Percentiles rank a stretch among this genome's conserved stretches.
These are phyloP conservation scores for Leptestheria dahalacensis DNA, from an alignment of 1,140 invertebrate genomes.

Conservation along the genomic window DNA sequence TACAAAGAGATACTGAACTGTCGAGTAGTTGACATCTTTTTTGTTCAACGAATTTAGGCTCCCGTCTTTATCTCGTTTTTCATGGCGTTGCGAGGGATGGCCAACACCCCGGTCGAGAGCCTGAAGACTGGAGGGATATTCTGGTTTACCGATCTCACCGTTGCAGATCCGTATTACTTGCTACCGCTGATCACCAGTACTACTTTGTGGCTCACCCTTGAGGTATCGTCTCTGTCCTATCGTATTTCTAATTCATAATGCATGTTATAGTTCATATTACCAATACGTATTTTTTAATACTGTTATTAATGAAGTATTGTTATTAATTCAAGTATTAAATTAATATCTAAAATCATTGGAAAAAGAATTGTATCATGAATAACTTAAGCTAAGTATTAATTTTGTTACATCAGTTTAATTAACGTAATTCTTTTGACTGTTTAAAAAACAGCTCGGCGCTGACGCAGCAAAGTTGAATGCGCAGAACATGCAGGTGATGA, in stretches of 20 bases:
- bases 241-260: not conserved
- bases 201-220: conserved; percentile 64
- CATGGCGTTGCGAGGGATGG: conserved; percentile 64
- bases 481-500: conserved; percentile 48
- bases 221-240: conserved; percentile 34
- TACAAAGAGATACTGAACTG: no score
- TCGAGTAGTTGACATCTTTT: no score
- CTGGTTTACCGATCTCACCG: conserved; percentile 86
- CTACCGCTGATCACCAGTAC: conserved; percentile 68
- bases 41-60: conserved; percentile 39
- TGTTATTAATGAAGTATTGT: no score
- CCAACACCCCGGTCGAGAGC: conserved; percentile 70
- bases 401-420: no score
- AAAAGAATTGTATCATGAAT: no score
- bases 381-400: no score
- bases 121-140: conserved; percentile 71
- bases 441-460: conserved; percentile 57
- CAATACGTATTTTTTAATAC: no score
- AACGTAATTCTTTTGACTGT: no score
- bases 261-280: no score
- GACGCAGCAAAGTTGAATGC: conserved; percentile 48
- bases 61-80: conserved; percentile 87
- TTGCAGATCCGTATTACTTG: conserved; percentile 75
- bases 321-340: no score
- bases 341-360: no score